Evolutionary conservation across 2,113 vertebrate species (phyloP), one percentile per base, ranked within the genome.

Genomic region (Nothoprocta pentlandii): DNA sequence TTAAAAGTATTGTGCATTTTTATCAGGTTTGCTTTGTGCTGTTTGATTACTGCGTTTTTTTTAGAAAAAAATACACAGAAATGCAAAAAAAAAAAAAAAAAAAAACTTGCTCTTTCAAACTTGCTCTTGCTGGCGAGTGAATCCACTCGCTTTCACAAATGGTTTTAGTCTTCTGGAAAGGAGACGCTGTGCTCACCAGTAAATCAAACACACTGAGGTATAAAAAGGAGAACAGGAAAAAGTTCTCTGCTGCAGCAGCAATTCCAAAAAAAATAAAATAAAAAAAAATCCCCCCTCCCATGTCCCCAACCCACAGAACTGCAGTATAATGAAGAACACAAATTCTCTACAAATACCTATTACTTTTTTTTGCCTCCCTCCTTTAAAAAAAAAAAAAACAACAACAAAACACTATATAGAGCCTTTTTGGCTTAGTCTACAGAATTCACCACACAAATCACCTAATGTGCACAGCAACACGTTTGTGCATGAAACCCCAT

Each of bases 181-280:
- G 89, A 97, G 87, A 93, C 81, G 46, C 91, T 80, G 93, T 91
- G 93, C 68, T 90, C 84, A 26, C 94, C 91, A 96, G 92, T 83
- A 96, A 96, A 96, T 96, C 78, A 97, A 97, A 97, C 87, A 94
- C 94, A 96, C 59, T 96, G 97, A 98, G 97, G 97, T 98, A 98
- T 96, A 96, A 96, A 95, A 96, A 95, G 94, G 93, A 97, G 96
- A 97, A 98, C 97, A 91, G 92, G 95, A 97, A 89, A 78, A 87
- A 93, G 94, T 96, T 97, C 97, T 97, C 98, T 97, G 97, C 86
- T 98, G 97, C 98, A 98, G 97, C 97, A 97, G 97, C 97, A 97
- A 97, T 97, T 82, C 12, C 92, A 90, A 47, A 94, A 95, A 95
- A 87, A 93, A 90, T 41, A 95, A 95, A 87, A 93, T 87, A 47